Evolutionary conservation across 2,797 vertebrate genomes (phyloP).

Genomic region (Geranospiza caerulescens): DNA sequence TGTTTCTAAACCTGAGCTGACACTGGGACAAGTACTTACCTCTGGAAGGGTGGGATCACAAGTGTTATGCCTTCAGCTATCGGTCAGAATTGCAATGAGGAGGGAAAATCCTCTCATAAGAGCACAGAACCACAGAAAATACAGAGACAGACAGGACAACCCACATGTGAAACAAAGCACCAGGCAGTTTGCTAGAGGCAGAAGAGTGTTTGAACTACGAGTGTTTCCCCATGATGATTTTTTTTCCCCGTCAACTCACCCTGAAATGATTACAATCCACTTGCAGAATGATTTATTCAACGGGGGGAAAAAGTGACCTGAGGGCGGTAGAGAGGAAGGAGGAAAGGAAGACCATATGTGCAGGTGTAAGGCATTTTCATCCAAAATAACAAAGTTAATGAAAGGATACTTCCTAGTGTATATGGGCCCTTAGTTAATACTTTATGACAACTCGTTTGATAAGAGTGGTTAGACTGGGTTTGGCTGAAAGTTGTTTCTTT

Average conservation of each 20-base stretch:
- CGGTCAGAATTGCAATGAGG: neutral
- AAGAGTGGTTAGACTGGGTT: neutral
- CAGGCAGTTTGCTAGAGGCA: neutral
- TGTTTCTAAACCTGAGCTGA: neutral
- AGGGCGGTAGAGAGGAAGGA: neutral
- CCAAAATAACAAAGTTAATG: neutral
- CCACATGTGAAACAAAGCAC: neutral
- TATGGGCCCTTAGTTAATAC: neutral
- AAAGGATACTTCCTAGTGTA: neutral
- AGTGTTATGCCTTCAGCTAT: neutral
- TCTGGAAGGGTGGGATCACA: neutral
- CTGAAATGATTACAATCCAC: neutral
- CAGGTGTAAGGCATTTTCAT: neutral
- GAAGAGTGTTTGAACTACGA: neutral
- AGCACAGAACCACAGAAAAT: neutral
- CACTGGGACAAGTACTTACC: neutral
- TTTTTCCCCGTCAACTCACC: neutral
- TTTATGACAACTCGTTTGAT: neutral
- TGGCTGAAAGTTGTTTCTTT: neutral
- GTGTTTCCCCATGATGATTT: neutral
- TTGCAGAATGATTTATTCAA: neutral
- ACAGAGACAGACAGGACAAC: neutral
- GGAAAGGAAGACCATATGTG: neutral
- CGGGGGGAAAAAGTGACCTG: neutral
- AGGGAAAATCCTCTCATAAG: neutral